A percentile compares a stretch with the other conserved stretches of the same genome.
These are phyloP conservation scores for Onthophagus sagittarius DNA, from an alignment of 2,888 invertebrate genomes.

Conservation along the genomic window DNA sequence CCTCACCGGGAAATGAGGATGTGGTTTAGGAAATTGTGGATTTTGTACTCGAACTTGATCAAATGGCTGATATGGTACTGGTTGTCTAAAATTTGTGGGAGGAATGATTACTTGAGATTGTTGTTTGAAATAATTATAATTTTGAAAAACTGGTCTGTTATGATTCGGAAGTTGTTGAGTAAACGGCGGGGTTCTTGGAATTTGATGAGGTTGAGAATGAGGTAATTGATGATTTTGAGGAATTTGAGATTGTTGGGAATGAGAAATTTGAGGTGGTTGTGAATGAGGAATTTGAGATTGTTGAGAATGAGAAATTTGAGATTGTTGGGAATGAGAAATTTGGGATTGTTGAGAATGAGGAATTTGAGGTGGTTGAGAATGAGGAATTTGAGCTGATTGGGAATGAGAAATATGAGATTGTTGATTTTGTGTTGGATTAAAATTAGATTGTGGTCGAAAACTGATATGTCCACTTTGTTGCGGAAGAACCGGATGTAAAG, in stretches of 20 bases:
- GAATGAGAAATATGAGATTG: conserved; percentile 15
- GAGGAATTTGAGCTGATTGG: conserved; percentile 18
- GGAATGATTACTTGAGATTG: conserved; percentile 10
- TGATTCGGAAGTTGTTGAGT: conserved; percentile 26
- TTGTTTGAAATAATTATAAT: conserved; percentile 9
- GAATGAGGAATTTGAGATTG: conserved; percentile 4
- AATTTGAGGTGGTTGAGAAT: neutral
- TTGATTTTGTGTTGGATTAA: neutral
- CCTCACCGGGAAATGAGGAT: conserved; percentile 49
- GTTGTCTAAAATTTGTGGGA: conserved; percentile 34
- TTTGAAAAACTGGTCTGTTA: conserved; percentile 21
- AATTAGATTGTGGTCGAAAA: conserved; percentile 7
- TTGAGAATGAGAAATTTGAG: conserved; percentile 24
- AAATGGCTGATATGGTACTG: conserved; percentile 43
- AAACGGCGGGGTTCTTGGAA: conserved; percentile 16
- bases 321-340: neutral
- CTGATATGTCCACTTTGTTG: conserved; percentile 18
- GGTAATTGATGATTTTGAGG: conserved; percentile 5
- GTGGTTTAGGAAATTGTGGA: conserved; percentile 46
- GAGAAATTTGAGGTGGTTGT: neutral
- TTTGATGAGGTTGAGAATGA: conserved; percentile 25
- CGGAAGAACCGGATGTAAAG: conserved; percentile 11
- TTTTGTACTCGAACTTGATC: conserved; percentile 26
- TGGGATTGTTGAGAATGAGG: neutral
- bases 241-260: neutral